Evolutionary conservation across 64 coral and sea anemone genomes (phyloP).

Genomic region (Stichodactyla helianthus): DNA sequence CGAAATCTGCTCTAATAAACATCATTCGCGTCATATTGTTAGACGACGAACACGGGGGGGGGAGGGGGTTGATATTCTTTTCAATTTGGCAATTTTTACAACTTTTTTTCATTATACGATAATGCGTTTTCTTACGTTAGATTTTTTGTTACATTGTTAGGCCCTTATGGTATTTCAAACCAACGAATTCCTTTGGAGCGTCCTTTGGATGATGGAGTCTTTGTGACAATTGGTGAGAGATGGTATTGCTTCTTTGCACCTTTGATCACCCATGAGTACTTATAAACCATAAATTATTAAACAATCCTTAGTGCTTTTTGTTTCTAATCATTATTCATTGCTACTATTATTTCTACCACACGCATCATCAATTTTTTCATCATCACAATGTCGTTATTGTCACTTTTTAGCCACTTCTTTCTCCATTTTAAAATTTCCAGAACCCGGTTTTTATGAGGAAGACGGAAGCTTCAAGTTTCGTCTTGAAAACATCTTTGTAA

Average conservation of each 20-base stretch:
- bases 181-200: neutral
- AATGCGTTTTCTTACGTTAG: neutral
- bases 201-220: constrained; percentile 30
- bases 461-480: constrained; percentile 33
- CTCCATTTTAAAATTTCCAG: neutral
- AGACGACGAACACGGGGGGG: too few species aligned
- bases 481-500: constrained; percentile 54
- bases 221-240: constrained; percentile 40
- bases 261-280: too few species aligned
- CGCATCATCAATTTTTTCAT: too few species aligned
- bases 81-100: too few species aligned
- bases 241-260: neutral
- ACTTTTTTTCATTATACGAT: neutral
- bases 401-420: neutral
- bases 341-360: neutral
- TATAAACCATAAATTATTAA: too few species aligned
- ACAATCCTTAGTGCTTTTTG: too few species aligned
- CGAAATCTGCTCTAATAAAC: too few species aligned
- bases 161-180: constrained; percentile 30
- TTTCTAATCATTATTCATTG: neutral
- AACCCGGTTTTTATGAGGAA: constrained; percentile 53
- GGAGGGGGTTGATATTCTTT: too few species aligned
- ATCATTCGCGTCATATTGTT: too few species aligned
- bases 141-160: neutral
- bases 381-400: too few species aligned